Evolutionary conservation across 2,888 invertebrate genomes (phyloP), one percentile per base, ranked within the genome.

Genomic region (Perdita meconis): DNA sequence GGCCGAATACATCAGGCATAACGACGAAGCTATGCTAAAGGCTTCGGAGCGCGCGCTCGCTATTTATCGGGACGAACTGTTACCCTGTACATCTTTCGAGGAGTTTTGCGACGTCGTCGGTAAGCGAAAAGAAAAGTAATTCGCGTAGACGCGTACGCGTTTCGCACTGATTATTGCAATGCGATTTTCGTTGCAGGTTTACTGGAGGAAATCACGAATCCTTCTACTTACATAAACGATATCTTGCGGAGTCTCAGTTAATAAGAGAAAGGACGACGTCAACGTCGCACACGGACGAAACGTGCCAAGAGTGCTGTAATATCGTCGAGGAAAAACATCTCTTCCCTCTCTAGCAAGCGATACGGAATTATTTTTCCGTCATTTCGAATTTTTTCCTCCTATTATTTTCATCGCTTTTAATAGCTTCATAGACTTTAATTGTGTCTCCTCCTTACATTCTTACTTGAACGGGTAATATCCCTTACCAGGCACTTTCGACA

Each of bases 101-200:
- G 98, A 99, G 93, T 97, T 97, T 94, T 97, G 97, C 93, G 98
- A 98, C 95, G 97, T 98, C 83, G 95, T 96, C 86, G 97, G 98
- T 95, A 92, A 92, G 93, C 92, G 65, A 26, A 13, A 10, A 38
- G 3, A 60, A 30, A 16, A 34, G 5, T 5, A 10, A 1, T 53
- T 34, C 1, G n/a, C n/a, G n/a, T n/a, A n/a, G n/a, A n/a, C n/a
- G n/a, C n/a, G n/a, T n/a, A n/a, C n/a, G n/a, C n/a, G n/a, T n/a
- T n/a, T n/a, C n/a, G n/a, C n/a, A n/a, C n/a, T n/a, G n/a, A n/a
- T n/a, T n/a, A n/a, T n/a, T 55, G 5, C 13, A 26, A 6, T 59
- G 13, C 51, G 0, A 40, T 64, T 40, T 71, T 42, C 67, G 12
- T 75, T 80, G 38, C 90, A 95, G 95, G 94, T 92, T 93, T 96